A percentile compares a stretch with the other conserved stretches of the same genome.
Conservation (phyloP, 2,113 vertebrate genomes). For the Clarias batrachus region DNA sequence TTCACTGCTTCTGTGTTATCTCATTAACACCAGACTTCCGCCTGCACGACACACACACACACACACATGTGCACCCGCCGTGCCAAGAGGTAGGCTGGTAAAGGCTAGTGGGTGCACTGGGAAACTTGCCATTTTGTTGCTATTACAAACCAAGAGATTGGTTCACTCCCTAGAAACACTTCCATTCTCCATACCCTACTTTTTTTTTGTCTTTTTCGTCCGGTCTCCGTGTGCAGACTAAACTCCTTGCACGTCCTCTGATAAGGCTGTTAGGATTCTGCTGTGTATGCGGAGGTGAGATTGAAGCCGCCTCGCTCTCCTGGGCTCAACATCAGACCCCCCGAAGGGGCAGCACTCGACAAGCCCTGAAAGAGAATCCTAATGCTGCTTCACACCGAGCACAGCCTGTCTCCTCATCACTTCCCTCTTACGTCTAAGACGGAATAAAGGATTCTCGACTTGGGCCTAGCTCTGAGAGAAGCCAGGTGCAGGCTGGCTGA, state of each 20-base stretch:
- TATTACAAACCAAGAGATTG: slow-evolving; percentile 48
- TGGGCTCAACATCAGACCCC: slow-evolving; percentile 5
- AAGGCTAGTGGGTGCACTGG: slow-evolving; percentile 21
- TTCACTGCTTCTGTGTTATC: slow-evolving; percentile 30
- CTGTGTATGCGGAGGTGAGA: slow-evolving; percentile 37
- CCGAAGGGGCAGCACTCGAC: neutral
- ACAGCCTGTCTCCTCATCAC: neutral
- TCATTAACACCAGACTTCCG: neutral
- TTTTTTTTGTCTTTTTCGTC: neutral
- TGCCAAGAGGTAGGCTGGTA: slow-evolving; percentile 14
- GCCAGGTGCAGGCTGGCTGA: slow-evolving; percentile 3
- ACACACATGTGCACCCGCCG: neutral
- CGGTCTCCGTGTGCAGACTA: slow-evolving; percentile 32
- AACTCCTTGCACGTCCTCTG: slow-evolving; percentile 46
- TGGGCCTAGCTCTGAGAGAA: neutral
- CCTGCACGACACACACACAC: neutral
- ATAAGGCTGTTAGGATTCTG: slow-evolving; percentile 37
- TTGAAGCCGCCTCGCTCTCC: slow-evolving; percentile 25
- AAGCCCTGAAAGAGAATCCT: neutral
- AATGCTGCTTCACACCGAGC: neutral
- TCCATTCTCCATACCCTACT: neutral
- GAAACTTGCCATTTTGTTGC: slow-evolving; percentile 34
- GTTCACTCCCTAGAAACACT: slow-evolving; percentile 27
- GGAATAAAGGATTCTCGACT: slow-evolving; percentile 6
- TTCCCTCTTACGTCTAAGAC: neutral